Percentiles rank a stretch among this genome's conserved stretches.
Conservation (phyloP, 2,797 vertebrate species). For the Phalanger gymnotis region DNA sequence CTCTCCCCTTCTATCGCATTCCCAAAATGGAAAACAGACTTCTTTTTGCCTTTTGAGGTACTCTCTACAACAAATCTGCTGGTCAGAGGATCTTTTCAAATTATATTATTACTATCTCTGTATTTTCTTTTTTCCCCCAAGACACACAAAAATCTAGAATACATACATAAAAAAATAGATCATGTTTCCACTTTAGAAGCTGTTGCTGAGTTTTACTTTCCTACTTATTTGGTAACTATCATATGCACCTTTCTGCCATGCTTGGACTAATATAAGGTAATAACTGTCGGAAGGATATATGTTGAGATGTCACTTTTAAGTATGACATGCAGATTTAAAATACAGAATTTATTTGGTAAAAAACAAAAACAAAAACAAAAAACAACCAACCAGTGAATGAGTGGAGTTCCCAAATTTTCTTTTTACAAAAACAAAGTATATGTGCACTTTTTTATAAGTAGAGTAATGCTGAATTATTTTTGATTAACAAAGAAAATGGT, state of each 20-base stretch:
- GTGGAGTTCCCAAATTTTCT: not conserved
- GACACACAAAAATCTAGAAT: not conserved
- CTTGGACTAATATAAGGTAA: not conserved
- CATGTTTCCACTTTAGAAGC: not conserved
- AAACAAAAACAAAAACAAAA: too few relatives aligned
- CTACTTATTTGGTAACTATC: not conserved
- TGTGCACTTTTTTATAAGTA: not conserved
- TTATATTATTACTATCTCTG: not conserved
- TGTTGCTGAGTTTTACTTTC: not conserved
- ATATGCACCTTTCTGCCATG: conserved; percentile 28
- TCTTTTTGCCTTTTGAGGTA: not conserved
- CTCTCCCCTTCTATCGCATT: not conserved
- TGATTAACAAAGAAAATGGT: conserved; percentile 69
- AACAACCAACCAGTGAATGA: conserved; percentile 9
- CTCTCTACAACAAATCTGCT: not conserved
- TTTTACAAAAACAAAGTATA: conserved; percentile 47
- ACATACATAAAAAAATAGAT: not conserved
- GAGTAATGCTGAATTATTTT: conserved; percentile 69
- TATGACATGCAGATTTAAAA: conserved; percentile 36
- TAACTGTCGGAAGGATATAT: conserved; percentile 18
- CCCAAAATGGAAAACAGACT: not conserved
- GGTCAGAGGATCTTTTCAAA: conserved; percentile 11
- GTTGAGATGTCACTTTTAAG: not conserved
- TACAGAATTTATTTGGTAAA: conserved; percentile 32
- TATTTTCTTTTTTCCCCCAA: not conserved